A percentile compares a stretch with the other conserved stretches of the same genome.
These are phyloP conservation scores for Bothrops alternatus DNA, from an alignment of 2,797 vertebrate genomes.

Conservation along the genomic window DNA sequence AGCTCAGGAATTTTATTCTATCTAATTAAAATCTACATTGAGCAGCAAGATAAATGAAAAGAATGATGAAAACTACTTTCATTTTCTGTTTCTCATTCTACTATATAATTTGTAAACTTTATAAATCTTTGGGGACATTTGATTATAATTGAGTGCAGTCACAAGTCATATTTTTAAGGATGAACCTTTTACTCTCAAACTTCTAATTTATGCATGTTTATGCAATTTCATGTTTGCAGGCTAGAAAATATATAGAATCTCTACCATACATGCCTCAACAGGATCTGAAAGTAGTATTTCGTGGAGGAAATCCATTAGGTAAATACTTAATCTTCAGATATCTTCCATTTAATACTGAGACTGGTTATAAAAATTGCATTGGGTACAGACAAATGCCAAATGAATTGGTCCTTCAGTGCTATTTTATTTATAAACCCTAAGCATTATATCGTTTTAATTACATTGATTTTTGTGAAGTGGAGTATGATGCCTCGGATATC, in stretches of 20 bases:
- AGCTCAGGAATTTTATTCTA: background rate
- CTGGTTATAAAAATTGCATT: background rate
- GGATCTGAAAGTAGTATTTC: slow-evolving; percentile 92
- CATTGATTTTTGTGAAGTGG: background rate
- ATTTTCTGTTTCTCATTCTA: background rate
- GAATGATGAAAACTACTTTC: background rate
- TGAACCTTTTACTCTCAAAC: slow-evolving; percentile 23
- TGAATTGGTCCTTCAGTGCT: background rate
- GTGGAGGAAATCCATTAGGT: slow-evolving; percentile 92
- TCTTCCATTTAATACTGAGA: background rate
- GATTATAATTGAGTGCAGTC: background rate
- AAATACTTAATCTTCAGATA: slow-evolving; percentile 27
- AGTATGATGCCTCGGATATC: background rate
- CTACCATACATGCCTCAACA: slow-evolving; percentile 96
- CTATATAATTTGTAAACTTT: background rate
- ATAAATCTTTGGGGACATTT: background rate
- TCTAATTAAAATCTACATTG: background rate
- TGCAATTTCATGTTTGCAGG: slow-evolving; percentile 72
- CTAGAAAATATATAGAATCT: slow-evolving; percentile 96
- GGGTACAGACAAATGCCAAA: background rate
- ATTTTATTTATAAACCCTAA: background rate
- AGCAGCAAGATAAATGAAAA: background rate
- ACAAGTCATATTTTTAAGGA: background rate
- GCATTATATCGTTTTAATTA: background rate
- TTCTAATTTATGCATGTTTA: slow-evolving; percentile 28